Base-by-base conservation (phyloP, 2,113 vertebrate genomes). In the Psephotus haematonotus region DNA sequence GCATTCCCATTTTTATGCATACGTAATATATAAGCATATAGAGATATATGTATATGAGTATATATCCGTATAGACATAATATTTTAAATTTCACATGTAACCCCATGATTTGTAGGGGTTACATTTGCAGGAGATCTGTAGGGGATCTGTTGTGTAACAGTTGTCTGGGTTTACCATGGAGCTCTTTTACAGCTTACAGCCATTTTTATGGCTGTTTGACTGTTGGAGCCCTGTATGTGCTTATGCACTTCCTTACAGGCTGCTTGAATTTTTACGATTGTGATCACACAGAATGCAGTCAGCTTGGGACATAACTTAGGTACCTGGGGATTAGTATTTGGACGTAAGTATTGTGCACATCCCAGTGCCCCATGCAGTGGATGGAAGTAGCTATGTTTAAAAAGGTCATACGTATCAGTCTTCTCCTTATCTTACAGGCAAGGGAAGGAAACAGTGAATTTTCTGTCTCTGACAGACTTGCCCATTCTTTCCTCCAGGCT, bases 361-460 rank as follows among this genome's bases (percentile, higher is more conserved):
- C 39, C 65, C 65, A 35, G 14, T 47, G 33, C 7, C 4, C 24
- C 23, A 17, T 76, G 39, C 44, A 29, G 41, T 22, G 47, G 17
- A n/a, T 72, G 41, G 46, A 94, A 88, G 59, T 64, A 83, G 28
- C 41, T 80, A 1, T 49, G 18, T 80, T 85, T 78, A n/a, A 83
- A 95, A 86, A 81, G 46, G 47, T n/a, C 2, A 0, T 70, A n/a
- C 59, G 29, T 17, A 5, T 85, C 59, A 47, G 69, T 46, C 25
- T 31, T 18, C 59, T 80, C n/a, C 80, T 71, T 74, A 47, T 92
- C 64, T 60, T 70, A 31, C 25, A 86, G 31, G 11, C 1, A 0
- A 74, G 46, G 65, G 53, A 90, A 93, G 95, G 68, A 86, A 93
- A 60, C 47, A 71, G 29, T 62, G 60, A 76, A 68, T 88, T 93